Conservation (phyloP, 2,113 vertebrate species). For the Cyphomyrus plagiostoma region DNA sequence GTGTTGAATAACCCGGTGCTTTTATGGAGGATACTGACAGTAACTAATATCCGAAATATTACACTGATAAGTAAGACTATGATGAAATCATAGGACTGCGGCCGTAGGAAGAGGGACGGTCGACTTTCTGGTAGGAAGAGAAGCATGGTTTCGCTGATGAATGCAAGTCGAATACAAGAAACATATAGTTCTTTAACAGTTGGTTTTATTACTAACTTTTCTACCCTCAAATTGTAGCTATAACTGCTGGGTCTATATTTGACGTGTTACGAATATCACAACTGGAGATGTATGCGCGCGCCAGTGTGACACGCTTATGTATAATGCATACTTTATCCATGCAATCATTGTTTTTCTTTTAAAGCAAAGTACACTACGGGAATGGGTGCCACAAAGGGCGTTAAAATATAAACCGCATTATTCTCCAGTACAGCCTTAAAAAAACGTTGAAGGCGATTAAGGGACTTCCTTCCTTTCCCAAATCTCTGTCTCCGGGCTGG, state of each 20-base stretch:
- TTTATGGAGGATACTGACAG: background rate
- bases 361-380: background rate
- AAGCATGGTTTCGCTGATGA: background rate
- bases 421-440: background rate
- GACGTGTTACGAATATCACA: background rate
- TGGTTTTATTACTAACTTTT: background rate
- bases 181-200: background rate
- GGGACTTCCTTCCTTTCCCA: conserved; percentile 45
- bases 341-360: background rate
- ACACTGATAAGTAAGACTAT: background rate
- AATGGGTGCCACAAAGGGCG: background rate
- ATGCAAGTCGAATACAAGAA: background rate
- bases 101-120: background rate
- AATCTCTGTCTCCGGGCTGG: conserved; percentile 35
- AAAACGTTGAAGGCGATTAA: background rate
- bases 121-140: background rate
- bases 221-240: background rate
- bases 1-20: background rate
- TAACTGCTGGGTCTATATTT: background rate
- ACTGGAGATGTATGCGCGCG: background rate
- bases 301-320: background rate
- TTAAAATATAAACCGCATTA: background rate
- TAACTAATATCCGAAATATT: background rate
- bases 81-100: background rate
- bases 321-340: background rate